phyloP scores from a whole-genome alignment of 2,888 invertebrate genomes.

The Synanthedon tipuliformis region DNA sequence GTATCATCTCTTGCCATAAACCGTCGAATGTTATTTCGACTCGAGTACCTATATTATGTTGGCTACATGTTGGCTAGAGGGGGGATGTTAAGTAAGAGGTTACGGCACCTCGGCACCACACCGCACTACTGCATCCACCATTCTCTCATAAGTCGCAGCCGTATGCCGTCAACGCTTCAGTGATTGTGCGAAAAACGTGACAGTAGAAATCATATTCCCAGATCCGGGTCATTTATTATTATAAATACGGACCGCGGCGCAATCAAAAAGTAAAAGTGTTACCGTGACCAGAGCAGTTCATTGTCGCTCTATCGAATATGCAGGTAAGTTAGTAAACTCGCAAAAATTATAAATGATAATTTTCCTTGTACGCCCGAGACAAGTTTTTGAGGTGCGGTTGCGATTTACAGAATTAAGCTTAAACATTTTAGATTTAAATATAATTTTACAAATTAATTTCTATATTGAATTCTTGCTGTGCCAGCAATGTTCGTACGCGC shows the following conservation, averaged over 20 bases:
- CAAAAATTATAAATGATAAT: too few relatives aligned
- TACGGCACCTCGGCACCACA: slow-evolving; percentile 32
- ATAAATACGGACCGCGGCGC: slow-evolving; percentile 19
- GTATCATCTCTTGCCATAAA: too few relatives aligned
- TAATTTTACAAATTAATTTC: too few relatives aligned
- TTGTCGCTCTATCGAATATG: slow-evolving; percentile 24
- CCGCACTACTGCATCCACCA: slow-evolving; percentile 28
- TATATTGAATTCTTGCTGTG: too few relatives aligned
- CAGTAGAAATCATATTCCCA: slow-evolving; percentile 30
- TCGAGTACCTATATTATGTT: neutral
- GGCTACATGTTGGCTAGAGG: slow-evolving; percentile 11
- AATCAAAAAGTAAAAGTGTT: slow-evolving; percentile 47
- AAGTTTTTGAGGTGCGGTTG: too few relatives aligned
- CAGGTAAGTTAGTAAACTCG: slow-evolving; percentile 36
- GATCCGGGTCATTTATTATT: slow-evolving; percentile 43
- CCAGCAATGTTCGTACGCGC: too few relatives aligned
- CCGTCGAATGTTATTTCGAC: neutral
- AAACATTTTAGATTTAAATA: too few relatives aligned
- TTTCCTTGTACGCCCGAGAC: too few relatives aligned
- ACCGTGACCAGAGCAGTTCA: slow-evolving; percentile 6
- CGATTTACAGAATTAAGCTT: too few relatives aligned
- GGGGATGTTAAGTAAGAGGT: slow-evolving; percentile 53
- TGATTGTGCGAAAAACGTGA: slow-evolving; percentile 18
- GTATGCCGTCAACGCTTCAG: slow-evolving; percentile 32
- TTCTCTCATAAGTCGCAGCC: slow-evolving; percentile 41